A percentile compares a stretch with the other conserved stretches of the same genome.
phyloP scores from a whole-genome alignment of 2,113 vertebrate genomes.

The Dunckerocampus dactyliophorus region DNA sequence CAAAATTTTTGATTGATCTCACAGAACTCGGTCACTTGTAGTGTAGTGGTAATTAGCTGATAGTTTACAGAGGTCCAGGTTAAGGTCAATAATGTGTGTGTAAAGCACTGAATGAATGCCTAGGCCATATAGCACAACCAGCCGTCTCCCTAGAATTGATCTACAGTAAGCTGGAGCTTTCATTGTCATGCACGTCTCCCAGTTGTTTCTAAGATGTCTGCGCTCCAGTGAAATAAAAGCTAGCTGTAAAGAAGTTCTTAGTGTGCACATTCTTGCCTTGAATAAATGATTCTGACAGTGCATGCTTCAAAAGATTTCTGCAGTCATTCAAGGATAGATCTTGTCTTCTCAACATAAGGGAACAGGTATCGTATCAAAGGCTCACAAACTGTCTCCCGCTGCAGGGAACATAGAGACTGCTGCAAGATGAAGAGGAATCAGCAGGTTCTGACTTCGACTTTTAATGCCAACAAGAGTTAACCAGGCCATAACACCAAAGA shows the following conservation, averaged over 20 bases:
- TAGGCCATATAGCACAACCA: slow-evolving; percentile 22
- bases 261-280: slow-evolving; percentile 36
- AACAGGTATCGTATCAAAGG: slow-evolving; percentile 57
- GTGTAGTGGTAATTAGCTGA: no score
- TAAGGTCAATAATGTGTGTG: no score
- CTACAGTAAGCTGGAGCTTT: slow-evolving; percentile 16
- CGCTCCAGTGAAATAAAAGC: slow-evolving; percentile 27
- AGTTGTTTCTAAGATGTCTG: slow-evolving; percentile 30
- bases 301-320: slow-evolving; percentile 53
- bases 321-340: slow-evolving; percentile 44
- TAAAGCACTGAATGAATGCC: no score
- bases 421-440: slow-evolving; percentile 55
- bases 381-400: slow-evolving; percentile 45
- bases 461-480: slow-evolving; percentile 57
- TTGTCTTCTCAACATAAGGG: slow-evolving; percentile 41
- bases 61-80: no score
- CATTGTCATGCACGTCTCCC: slow-evolving; percentile 34
- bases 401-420: slow-evolving; percentile 21
- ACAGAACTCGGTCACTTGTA: no score
- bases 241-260: slow-evolving; percentile 34
- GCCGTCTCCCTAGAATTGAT: slow-evolving; percentile 43
- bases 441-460: slow-evolving; percentile 50
- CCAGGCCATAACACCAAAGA: slow-evolving; percentile 54
- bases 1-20: no score
- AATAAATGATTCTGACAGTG: slow-evolving; percentile 60